These are phyloP conservation scores for Caenorhabditis angaria DNA, from an alignment of 2,888 invertebrate genomes.

Conservation along the genomic window DNA sequence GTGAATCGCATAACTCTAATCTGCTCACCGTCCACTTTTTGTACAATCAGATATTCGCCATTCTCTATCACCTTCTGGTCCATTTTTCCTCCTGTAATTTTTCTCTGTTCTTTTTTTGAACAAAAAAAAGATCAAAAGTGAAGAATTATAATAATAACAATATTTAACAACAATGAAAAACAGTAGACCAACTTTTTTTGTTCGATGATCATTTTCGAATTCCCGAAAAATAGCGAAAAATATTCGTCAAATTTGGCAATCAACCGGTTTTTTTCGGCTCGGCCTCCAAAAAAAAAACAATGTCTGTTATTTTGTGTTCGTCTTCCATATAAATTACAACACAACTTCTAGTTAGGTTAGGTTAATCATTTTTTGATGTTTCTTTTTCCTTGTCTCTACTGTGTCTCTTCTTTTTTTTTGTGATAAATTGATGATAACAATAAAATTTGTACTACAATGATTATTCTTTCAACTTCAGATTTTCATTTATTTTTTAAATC, in stretches of 20 bases:
- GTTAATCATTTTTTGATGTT: background rate
- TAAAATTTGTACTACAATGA: background rate
- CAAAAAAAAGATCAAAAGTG: too few relatives aligned
- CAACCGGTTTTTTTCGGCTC: background rate
- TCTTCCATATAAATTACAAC: slow-evolving; percentile 2
- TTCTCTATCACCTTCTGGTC: slow-evolving; percentile 2
- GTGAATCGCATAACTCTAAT: slow-evolving; percentile 54
- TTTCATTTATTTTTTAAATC: too few relatives aligned
- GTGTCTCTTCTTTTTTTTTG: background rate
- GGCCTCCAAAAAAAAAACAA: background rate
- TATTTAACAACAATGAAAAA: too few relatives aligned
- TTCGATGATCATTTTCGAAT: too few relatives aligned
- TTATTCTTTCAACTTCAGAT: background rate
- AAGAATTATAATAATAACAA: too few relatives aligned
- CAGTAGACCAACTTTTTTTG: too few relatives aligned
- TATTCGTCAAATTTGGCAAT: background rate
- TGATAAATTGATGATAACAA: background rate
- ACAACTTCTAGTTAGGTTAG: too few relatives aligned
- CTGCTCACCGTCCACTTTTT: slow-evolving; percentile 58
- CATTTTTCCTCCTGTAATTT: too few relatives aligned
- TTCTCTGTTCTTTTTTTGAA: too few relatives aligned
- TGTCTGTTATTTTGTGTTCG: background rate
- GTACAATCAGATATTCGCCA: slow-evolving; percentile 9
- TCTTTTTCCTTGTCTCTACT: background rate
- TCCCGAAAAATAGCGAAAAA: background rate